Evolutionary conservation across 64 coral and sea anemone genomes (phyloP).

Genomic region (Astreopora myriophthalma): DNA sequence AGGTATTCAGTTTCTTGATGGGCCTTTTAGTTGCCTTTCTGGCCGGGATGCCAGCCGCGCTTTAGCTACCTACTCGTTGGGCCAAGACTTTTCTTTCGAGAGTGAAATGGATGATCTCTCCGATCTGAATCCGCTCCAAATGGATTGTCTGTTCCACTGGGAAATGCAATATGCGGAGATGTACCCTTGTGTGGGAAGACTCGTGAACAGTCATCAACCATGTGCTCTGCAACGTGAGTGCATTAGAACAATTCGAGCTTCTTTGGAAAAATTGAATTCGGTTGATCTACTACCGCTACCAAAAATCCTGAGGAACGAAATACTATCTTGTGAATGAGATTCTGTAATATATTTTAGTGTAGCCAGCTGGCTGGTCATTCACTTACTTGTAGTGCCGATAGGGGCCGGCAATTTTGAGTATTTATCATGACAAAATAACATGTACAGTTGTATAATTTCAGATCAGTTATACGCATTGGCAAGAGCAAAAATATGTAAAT

Average conservation of each 20-base stretch:
- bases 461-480: background rate
- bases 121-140: constrained; percentile 84
- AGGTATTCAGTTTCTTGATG: constrained; percentile 69
- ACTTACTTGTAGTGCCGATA: background rate
- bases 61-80: constrained; percentile 80
- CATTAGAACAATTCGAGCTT: constrained; percentile 36
- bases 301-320: background rate
- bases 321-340: background rate
- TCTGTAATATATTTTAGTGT: background rate
- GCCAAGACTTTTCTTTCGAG: background rate
- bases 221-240: constrained; percentile 71
- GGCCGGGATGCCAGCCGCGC: constrained; percentile 95
- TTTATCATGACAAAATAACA: background rate
- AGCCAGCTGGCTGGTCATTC: background rate
- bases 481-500: background rate
- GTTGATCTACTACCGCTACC: constrained; percentile 8
- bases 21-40: constrained; percentile 66
- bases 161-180: constrained; percentile 86
- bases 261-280: background rate
- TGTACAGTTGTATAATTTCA: background rate
- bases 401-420: background rate
- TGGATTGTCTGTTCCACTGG: constrained; percentile 82
- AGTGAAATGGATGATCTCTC: constrained; percentile 77
- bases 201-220: constrained; percentile 82
- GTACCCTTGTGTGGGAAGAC: constrained; percentile 77